These are phyloP conservation scores for Malurus leucopterus DNA, from an alignment of 2,797 vertebrate genomes.

Conservation along the genomic window DNA sequence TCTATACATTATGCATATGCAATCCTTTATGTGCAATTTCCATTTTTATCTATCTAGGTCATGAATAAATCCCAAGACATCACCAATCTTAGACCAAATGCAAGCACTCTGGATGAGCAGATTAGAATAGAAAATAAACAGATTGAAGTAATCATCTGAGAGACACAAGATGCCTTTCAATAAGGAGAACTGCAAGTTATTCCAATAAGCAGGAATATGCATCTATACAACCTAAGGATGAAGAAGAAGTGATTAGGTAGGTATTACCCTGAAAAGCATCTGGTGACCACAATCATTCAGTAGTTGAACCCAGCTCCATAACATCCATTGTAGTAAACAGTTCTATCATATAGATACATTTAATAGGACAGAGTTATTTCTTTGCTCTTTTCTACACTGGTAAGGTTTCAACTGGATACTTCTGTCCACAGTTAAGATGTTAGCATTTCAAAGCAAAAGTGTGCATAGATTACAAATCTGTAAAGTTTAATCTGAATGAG, in stretches of 20 bases:
- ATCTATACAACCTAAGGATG: neutral
- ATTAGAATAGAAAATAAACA: slow-evolving; percentile 1
- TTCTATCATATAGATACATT: neutral
- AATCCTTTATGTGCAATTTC: neutral
- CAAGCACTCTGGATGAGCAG: neutral
- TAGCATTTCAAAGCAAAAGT: fast-evolving
- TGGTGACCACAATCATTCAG: neutral
- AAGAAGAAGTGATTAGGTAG: neutral
- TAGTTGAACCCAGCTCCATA: neutral
- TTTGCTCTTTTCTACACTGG: neutral
- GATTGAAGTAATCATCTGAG: neutral
- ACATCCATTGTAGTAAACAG: neutral
- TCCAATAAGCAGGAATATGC: neutral
- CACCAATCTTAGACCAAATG: neutral
- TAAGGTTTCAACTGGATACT: neutral
- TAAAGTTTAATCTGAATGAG: neutral
- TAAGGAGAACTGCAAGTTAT: neutral
- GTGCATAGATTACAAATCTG: neutral
- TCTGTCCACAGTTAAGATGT: neutral
- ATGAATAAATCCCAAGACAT: neutral
- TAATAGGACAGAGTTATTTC: neutral
- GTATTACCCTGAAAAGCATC: neutral
- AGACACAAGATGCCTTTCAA: neutral
- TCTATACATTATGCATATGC: neutral
- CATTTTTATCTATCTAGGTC: neutral